A percentile compares a stretch with the other conserved stretches of the same genome.
phyloP scores from a whole-genome alignment of 2,888 invertebrate species.

The Drosophila flavopinicola region DNA sequence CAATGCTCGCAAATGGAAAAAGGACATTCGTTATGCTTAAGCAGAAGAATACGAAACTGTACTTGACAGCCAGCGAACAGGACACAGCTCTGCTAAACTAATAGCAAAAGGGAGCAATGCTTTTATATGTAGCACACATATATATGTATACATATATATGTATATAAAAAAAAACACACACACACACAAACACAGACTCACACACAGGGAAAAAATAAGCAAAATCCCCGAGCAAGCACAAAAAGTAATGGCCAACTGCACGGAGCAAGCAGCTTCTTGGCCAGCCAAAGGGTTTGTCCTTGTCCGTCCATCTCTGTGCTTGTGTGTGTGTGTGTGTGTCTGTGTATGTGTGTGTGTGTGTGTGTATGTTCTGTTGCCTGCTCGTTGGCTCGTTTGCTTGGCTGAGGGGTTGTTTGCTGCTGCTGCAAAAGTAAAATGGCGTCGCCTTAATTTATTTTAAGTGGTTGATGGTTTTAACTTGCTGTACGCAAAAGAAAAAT shows the following conservation, averaged over 20 bases:
- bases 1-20: slow-evolving; percentile 56
- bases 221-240: slow-evolving; percentile 55
- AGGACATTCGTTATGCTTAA: slow-evolving; percentile 82
- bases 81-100: slow-evolving; percentile 60
- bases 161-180: slow-evolving; percentile 19
- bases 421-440: slow-evolving; percentile 74
- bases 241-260: slow-evolving; percentile 74
- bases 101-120: slow-evolving; percentile 63
- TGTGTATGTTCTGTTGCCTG: slow-evolving; percentile 56
- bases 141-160: slow-evolving; percentile 4
- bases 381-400: slow-evolving; percentile 56
- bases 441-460: slow-evolving; percentile 81
- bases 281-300: slow-evolving; percentile 56
- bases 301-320: slow-evolving; percentile 24
- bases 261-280: slow-evolving; percentile 62
- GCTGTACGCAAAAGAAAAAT: slow-evolving; percentile 44
- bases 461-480: slow-evolving; percentile 79
- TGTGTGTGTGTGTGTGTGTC: slow-evolving; percentile 27
- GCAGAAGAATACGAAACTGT: slow-evolving; percentile 81
- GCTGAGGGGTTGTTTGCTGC: slow-evolving; percentile 71
- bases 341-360: slow-evolving; percentile 26
- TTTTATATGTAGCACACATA: slow-evolving; percentile 28
- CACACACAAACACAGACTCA: slow-evolving; percentile 34
- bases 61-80: slow-evolving; percentile 67
- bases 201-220: slow-evolving; percentile 52